Evolutionary conservation across 1,140 invertebrate species (phyloP), one percentile per base, ranked within the genome.

Genomic region (Spodoptera frugiperda): DNA sequence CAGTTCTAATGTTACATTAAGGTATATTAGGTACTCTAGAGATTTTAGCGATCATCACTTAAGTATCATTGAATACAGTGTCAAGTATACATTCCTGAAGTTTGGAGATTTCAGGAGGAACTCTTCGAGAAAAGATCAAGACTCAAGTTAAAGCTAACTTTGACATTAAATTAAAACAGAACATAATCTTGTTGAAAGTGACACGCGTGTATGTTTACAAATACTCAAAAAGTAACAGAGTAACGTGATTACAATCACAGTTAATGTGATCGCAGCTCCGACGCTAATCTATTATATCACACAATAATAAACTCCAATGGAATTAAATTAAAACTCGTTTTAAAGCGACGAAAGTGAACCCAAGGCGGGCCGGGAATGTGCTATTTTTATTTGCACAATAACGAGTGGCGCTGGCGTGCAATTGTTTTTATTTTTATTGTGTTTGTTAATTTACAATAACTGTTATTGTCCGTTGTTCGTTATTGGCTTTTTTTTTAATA

Each of bases 211-310:
- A 6, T 39, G 33, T 39, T 39, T 39, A 9, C 8, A 33, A 39
- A 9, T 39, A 39, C 5, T 6, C 9, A 39, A 39, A 39, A 39
- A 39, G 3, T 39, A 4, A 46, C 33, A 71, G 12, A 11, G 51
- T 71, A 55, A 57, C 30, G 25, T 54, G 12, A 54, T 70, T 44
- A 70, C 25, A 19, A 54, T 33, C 25, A 12, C n/a, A 12, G 12
- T 33, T 71, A 55, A 71, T 71, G 25, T 71, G 2, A 54, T 70
- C 65, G 15, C 33, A 30, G 15, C 33, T 44, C 15, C 5, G 12
- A n/a, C 44, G 49, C n/a, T 72, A 72, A 57, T 72, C 10, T 49
- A 44, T 73, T 61, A 61, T 61, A 61, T 61, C 21, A 48, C 9
- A 49, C 49, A 73, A 48, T 73, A 61, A 61, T 73, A 61, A 33